These are phyloP conservation scores for Triops cancriformis DNA, from an alignment of 1,140 invertebrate species.

Conservation along the genomic window DNA sequence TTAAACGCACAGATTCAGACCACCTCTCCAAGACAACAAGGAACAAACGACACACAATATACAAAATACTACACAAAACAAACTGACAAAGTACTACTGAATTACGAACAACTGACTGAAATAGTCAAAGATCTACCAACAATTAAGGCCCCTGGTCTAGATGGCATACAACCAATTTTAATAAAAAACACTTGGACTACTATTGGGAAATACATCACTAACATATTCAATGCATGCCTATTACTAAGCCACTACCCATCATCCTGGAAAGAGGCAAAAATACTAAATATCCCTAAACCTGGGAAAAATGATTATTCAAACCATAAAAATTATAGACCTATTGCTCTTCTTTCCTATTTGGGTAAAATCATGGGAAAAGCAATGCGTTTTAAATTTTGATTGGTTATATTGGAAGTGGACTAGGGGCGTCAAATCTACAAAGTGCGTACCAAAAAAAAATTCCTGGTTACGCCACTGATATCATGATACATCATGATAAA, in stretches of 20 bases:
- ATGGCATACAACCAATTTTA: not conserved
- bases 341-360: constrained; percentile 1
- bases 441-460: too few relatives aligned
- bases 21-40: not conserved
- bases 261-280: constrained; percentile 17
- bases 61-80: too few relatives aligned
- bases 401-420: too few relatives aligned
- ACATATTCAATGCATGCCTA: constrained; percentile 16
- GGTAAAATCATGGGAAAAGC: constrained; percentile 13
- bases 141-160: constrained; percentile 10
- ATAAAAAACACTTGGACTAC: too few relatives aligned
- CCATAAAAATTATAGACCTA: not conserved
- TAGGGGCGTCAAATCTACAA: too few relatives aligned
- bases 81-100: not conserved
- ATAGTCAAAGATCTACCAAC: not conserved
- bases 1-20: not conserved
- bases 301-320: constrained; percentile 13
- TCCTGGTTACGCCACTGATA: too few relatives aligned
- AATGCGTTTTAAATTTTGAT: too few relatives aligned
- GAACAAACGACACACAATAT: not conserved
- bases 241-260: not conserved
- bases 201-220: too few relatives aligned
- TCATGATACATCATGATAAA: too few relatives aligned
- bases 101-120: not conserved
- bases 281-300: constrained; percentile 14